A percentile compares a stretch with the other conserved stretches of the same genome.
These are phyloP conservation scores for Dicentrarchus labrax DNA, from an alignment of 2,113 vertebrate genomes.

Conservation along the genomic window DNA sequence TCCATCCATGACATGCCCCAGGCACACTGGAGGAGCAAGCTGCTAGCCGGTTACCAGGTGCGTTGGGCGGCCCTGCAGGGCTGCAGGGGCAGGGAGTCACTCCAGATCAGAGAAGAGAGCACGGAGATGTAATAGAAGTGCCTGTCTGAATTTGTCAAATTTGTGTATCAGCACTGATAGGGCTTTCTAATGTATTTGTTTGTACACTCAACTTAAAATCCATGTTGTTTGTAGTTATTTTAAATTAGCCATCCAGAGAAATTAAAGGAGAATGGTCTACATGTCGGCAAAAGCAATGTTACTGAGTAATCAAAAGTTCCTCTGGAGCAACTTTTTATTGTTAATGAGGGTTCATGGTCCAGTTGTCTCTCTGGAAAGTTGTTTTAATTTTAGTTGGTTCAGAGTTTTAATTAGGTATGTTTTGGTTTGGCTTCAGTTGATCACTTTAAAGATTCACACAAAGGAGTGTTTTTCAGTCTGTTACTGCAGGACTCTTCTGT, in stretches of 20 bases:
- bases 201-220: conserved; percentile 28
- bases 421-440: conserved; percentile 51
- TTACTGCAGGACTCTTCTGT: conserved; percentile 57
- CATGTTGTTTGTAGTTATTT: conserved; percentile 12
- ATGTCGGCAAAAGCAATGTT: conserved; percentile 23
- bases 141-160: conserved; percentile 63
- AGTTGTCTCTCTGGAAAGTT: conserved; percentile 34
- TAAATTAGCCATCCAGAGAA: conserved; percentile 45
- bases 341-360: conserved; percentile 44
- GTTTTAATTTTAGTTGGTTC: conserved; percentile 37
- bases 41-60: conserved; percentile 97
- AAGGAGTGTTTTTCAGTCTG: conserved; percentile 43
- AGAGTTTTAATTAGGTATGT: conserved; percentile 63
- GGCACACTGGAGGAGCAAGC: conserved; percentile 98
- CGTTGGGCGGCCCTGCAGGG: conserved; percentile 50
- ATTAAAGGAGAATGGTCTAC: conserved; percentile 22
- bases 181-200: conserved; percentile 23
- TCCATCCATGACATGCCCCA: conserved; percentile 98
- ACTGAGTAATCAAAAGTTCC: conserved; percentile 46
- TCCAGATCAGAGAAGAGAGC: conserved; percentile 46
- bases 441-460: conserved; percentile 66
- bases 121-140: conserved; percentile 57
- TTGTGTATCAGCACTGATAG: conserved; percentile 24
- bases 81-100: conserved; percentile 42
- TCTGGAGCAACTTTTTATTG: conserved; percentile 47